Conservation (phyloP, 2,888 invertebrate species). For the Graphium colonna region DNA sequence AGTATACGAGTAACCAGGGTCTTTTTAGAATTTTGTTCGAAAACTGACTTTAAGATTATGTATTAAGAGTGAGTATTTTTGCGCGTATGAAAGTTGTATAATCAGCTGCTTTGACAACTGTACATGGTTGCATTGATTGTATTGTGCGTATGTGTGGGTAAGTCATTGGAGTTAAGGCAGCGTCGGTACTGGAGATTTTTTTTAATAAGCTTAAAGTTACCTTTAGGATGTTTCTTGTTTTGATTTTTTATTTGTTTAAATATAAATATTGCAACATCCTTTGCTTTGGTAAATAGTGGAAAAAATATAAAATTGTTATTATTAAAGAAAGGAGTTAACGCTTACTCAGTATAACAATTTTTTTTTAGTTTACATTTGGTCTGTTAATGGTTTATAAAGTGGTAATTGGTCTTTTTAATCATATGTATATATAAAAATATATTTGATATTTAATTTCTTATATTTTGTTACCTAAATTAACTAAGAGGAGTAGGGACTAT, state of each 20-base stretch:
- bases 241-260: neutral
- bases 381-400: too few relatives aligned
- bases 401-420: too few relatives aligned
- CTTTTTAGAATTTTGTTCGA: neutral
- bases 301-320: conserved; percentile 14
- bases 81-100: neutral
- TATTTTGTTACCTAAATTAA: too few relatives aligned
- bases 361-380: too few relatives aligned
- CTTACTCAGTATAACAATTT: too few relatives aligned
- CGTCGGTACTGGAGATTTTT: neutral
- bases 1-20: neutral
- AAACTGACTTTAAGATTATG: neutral
- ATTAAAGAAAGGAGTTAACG: too few relatives aligned
- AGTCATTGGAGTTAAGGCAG: conserved; percentile 1
- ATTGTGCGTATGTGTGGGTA: neutral
- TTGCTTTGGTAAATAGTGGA: neutral
- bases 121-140: conserved; percentile 12
- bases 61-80: neutral
- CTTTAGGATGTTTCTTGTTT: neutral
- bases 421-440: too few relatives aligned
- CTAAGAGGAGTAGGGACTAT: too few relatives aligned
- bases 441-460: too few relatives aligned
- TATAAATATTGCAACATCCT: neutral
- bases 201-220: neutral
- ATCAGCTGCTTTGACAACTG: conserved; percentile 15